Evolutionary conservation across 2,113 vertebrate species (phyloP), one percentile per base, ranked within the genome.

Genomic region (Siniperca chuatsi): DNA sequence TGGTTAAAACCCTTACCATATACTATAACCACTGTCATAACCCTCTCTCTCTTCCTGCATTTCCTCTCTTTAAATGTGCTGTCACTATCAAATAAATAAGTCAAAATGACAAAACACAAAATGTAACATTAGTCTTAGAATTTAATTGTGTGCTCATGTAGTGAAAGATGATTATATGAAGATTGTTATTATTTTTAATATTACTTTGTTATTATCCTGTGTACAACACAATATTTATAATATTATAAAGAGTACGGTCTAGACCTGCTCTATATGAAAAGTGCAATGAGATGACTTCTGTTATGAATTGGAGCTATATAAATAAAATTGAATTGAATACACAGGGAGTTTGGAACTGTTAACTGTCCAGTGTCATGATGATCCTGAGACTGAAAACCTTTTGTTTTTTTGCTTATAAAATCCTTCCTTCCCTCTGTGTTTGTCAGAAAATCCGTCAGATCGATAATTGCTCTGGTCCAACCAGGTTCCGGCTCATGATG

Each of bases 401-500:
- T 12, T 50, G 13, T 71, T 44, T 6, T 66, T 68, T 33, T 11
- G 29, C 29, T 61, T 8, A 16, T 15, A 13, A 42, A 50, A 44
- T 61, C 2, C 0, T 40, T 73, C n/a, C 16, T 74, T 62, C 4
- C 11, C 9, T 68, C 61, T 40, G 33, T 79, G 20, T 70, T 73
- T 67, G 1, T 0, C 74, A 98, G 97, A 97, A 94, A 3, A 96
- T 96, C 1, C 93, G 95, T 35, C 82, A 92, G 50, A 95, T 97
- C 40, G 85, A 37, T 0, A 95, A 85, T 11, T 85, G 83, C 55
- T 94, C 92, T 1, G 96, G 94, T 4, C 93, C 94, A 2, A 84
- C 96, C 0, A 96, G 96, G 33, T 97, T 95, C 82, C 93, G 97
- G 8, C 92, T 98, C 58, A 87, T 96, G 84, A 96, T 98, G 97